Evolutionary conservation across 23 tunicate genomes (phyloP), one percentile per base, ranked within the genome.

Genomic region (Aplidium turbinatum): DNA sequence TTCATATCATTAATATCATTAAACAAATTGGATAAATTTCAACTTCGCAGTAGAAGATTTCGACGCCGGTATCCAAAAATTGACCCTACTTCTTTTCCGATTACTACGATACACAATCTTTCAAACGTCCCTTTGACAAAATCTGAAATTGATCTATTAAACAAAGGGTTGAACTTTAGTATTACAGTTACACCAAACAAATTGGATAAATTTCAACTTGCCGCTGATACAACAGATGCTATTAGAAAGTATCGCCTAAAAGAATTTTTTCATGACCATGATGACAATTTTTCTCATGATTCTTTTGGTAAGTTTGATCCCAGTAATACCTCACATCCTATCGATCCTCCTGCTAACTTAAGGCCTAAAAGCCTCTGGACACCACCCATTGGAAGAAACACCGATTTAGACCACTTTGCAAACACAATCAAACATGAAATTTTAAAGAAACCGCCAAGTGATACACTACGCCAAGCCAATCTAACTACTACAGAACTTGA

Each of bases 171-270:
- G 48, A 38, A 39, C 0, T 58, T 57, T 35, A 40, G 38, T 25
- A 11, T 68, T 20, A 25, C 57, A 16, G 7, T 27, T 7, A 32
- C 52, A 0, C 33, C 33, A 11, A 13, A 45, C 18, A 45, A 13
- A 45, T 45, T 13, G 13, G 60, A 54, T 25, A 22, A 54, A 54
- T 13, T 54, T 54, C 60, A 54, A 54, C n/a, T 54, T 54, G 60
- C 60, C 22, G n/a, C 60, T 11, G 22, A 54, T n/a, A n/a, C n/a
- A 25, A n/a, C 4, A 5, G 23, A 54, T n/a, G 22, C 60, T 5
- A n/a, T 54, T 11, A 54, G 60, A n/a, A 18, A 22, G n/a, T 54
- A n/a, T 54, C 19, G 22, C 6, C 23, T 54, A 54, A n/a, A 13
- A 54, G 60, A n/a, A n/a, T n/a, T 18, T n/a, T 54, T 54, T n/a